These are phyloP conservation scores for Fringilla coelebs DNA, from an alignment of 2,797 vertebrate species.

Conservation along the genomic window DNA sequence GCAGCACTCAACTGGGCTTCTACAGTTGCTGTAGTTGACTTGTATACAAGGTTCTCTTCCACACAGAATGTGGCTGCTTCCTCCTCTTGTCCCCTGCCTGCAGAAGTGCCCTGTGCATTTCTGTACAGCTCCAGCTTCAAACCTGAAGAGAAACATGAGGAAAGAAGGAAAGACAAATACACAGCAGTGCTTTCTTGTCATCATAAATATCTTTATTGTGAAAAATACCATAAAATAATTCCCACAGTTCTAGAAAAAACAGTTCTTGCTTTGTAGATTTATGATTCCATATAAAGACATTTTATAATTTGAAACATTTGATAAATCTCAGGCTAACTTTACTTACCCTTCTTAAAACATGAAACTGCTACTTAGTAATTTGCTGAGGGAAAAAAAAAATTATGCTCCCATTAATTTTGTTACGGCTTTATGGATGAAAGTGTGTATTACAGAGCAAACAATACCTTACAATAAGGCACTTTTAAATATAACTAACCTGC, in stretches of 20 bases:
- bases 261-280: constrained; percentile 56
- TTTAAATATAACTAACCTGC: constrained; percentile 35
- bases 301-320: constrained; percentile 47
- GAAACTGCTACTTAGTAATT: neutral
- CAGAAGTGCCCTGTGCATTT: neutral
- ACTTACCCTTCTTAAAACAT: constrained; percentile 40
- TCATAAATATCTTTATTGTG: constrained; percentile 81
- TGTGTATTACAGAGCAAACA: neutral
- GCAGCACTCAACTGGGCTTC: neutral
- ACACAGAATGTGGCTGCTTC: neutral
- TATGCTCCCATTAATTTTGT: neutral
- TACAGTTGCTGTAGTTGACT: neutral
- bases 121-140: neutral
- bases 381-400: neutral
- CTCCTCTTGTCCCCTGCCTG: neutral
- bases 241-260: constrained; percentile 71
- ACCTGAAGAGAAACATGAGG: neutral
- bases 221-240: constrained; percentile 77
- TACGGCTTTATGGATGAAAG: neutral
- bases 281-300: constrained; percentile 65
- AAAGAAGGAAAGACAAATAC: neutral
- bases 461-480: constrained; percentile 42
- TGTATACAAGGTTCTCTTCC: accelerated
- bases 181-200: constrained; percentile 18
- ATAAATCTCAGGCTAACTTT: constrained; percentile 42